Conservation (phyloP, 2,888 invertebrate species). For the Heliconius charithonia region DNA sequence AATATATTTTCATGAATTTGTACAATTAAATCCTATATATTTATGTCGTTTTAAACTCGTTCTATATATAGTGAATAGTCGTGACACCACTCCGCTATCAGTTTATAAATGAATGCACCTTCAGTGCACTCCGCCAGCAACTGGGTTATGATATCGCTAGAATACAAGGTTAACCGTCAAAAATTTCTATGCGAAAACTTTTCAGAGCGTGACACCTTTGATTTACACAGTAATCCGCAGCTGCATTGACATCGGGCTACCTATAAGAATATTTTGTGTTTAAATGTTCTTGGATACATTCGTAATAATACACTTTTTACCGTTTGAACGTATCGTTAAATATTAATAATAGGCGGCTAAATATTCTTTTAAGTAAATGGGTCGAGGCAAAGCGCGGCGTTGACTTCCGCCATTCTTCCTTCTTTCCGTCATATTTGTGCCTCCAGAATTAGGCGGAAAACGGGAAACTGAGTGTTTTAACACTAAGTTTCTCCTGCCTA, state of each 20-base stretch:
- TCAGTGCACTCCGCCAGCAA: slow-evolving; percentile 38
- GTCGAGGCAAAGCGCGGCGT: too few relatives aligned
- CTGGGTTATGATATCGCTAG: slow-evolving; percentile 36
- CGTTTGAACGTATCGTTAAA: neutral
- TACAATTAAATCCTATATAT: neutral
- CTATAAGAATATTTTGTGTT: neutral
- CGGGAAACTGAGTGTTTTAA: too few relatives aligned
- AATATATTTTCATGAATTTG: neutral
- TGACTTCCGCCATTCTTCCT: too few relatives aligned
- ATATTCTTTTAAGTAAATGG: slow-evolving; percentile 5
- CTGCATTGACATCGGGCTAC: neutral
- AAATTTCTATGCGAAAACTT: slow-evolving; percentile 34
- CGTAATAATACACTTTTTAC: neutral
- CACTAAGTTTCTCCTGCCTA: too few relatives aligned
- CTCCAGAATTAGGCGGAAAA: too few relatives aligned
- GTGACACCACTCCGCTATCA: slow-evolving; percentile 31
- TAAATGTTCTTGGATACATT: neutral
- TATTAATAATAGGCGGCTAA: neutral
- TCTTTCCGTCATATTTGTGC: too few relatives aligned
- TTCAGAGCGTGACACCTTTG: slow-evolving; percentile 37
- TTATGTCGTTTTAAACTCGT: neutral
- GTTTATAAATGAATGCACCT: slow-evolving; percentile 43
- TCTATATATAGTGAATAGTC: neutral
- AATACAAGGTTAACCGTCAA: slow-evolving; percentile 37
- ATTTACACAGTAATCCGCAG: slow-evolving; percentile 4